Evolutionary conservation across 2,797 vertebrate genomes (phyloP).

Genomic region (Lagorchestes hirsutus): DNA sequence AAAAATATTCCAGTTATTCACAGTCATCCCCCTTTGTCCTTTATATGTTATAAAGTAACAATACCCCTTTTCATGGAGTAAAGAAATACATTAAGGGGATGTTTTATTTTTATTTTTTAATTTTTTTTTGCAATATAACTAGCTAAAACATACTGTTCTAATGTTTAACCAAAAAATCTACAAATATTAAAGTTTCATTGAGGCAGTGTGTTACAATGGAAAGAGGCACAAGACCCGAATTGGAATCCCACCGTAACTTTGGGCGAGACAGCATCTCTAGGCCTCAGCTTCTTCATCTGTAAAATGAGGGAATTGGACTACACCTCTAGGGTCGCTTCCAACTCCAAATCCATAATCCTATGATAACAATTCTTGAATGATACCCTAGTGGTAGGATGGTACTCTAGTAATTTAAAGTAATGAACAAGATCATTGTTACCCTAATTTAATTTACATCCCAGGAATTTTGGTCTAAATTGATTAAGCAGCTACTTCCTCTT

Average conservation of each 20-base stretch:
- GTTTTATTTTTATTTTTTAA: conserved; percentile 55
- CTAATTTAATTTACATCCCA: neutral
- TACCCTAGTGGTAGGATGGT: neutral
- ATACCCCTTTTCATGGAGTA: conserved; percentile 78
- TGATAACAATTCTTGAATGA: conserved; percentile 20
- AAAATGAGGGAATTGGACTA: neutral
- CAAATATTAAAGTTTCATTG: neutral
- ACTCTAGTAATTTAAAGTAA: neutral
- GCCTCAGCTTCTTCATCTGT: neutral
- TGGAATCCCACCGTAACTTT: neutral
- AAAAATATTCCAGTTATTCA: conserved; percentile 81
- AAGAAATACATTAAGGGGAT: conserved; percentile 71
- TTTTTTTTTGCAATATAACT: conserved; percentile 57
- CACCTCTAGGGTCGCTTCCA: neutral
- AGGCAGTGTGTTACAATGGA: neutral
- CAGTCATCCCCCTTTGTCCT: conserved; percentile 73
- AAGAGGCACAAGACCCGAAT: neutral
- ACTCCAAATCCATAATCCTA: neutral
- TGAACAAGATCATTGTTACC: neutral
- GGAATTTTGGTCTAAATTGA: conserved; percentile 17
- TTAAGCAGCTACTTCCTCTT: neutral
- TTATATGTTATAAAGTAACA: conserved; percentile 73
- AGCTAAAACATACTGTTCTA: conserved; percentile 44
- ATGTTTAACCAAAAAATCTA: neutral
- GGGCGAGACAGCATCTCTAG: neutral